A percentile compares a stretch with the other conserved stretches of the same genome.
Evolutionary conservation across 2,888 invertebrate genomes (phyloP).

Genomic region (Synergus laeviventris): DNA sequence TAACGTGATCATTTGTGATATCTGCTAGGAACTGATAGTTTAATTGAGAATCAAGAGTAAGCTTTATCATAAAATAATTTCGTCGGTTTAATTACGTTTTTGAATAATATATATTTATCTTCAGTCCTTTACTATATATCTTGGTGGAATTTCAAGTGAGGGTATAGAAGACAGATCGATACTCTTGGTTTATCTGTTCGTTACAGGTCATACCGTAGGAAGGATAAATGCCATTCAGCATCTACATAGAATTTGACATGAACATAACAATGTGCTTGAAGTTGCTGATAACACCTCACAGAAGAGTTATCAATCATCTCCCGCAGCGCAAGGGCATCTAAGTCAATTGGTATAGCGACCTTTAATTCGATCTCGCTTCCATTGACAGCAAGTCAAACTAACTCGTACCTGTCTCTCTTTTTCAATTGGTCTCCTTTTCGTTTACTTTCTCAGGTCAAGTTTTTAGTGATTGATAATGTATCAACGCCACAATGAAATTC

Average conservation of each 20-base stretch:
- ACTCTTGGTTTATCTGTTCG: not conserved
- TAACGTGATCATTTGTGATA: conserved; percentile 25
- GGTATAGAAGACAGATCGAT: not conserved
- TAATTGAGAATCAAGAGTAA: conserved; percentile 36
- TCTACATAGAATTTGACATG: conserved; percentile 38
- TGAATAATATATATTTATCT: not conserved
- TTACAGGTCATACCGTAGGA: not conserved
- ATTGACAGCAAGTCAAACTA: conserved; percentile 40
- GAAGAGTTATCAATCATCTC: conserved; percentile 51
- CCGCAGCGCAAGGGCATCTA: conserved; percentile 45
- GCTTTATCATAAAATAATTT: conserved; percentile 25
- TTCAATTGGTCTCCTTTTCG: conserved; percentile 1
- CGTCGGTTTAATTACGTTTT: not conserved
- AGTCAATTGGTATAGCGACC: conserved; percentile 47
- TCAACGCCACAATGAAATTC: not conserved
- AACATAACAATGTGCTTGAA: conserved; percentile 44
- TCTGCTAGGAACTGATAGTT: conserved; percentile 4
- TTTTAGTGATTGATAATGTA: conserved; percentile 1
- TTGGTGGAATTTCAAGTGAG: no score
- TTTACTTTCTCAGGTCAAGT: not conserved
- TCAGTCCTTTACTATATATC: not conserved
- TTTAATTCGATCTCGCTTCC: conserved; percentile 39
- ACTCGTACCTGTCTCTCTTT: conserved; percentile 34
- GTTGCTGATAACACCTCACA: conserved; percentile 51
- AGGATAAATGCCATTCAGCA: not conserved